A percentile compares a stretch with the other conserved stretches of the same genome.
phyloP scores from a whole-genome alignment of 2,888 invertebrate genomes.

The Liposcelis brunnea region DNA sequence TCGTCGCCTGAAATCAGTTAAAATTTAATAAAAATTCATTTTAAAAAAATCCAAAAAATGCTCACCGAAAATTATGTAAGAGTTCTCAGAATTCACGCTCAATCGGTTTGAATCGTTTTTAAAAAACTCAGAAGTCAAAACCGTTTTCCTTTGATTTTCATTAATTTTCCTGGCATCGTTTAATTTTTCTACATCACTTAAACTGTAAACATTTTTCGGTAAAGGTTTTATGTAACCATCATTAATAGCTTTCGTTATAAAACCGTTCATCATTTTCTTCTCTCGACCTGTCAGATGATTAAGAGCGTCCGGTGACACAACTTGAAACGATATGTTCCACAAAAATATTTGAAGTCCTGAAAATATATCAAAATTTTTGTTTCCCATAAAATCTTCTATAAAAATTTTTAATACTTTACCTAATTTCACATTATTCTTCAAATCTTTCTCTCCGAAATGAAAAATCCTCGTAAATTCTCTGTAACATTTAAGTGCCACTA shows the following conservation, averaged over 20 bases:
- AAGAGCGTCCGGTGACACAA: constrained; percentile 37
- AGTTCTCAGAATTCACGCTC: constrained; percentile 29
- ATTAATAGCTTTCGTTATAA: constrained; percentile 32
- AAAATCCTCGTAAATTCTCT: constrained; percentile 37
- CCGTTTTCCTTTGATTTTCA: too few relatives aligned
- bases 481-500: constrained; percentile 34
- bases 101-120: constrained; percentile 20
- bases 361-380: constrained; percentile 10
- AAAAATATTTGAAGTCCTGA: constrained; percentile 38
- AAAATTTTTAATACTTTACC: constrained; percentile 23
- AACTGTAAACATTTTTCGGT: constrained; percentile 24
- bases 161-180: neutral
- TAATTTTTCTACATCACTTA: constrained; percentile 11
- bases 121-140: neutral
- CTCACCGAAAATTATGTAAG: constrained; percentile 29
- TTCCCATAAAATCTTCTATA: too few relatives aligned
- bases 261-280: constrained; percentile 30
- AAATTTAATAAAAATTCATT: constrained; percentile 18
- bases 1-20: constrained; percentile 17
- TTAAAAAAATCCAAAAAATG: too few relatives aligned
- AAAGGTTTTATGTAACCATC: constrained; percentile 37
- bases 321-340: constrained; percentile 38
- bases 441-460: constrained; percentile 41
- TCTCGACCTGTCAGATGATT: constrained; percentile 30
- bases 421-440: constrained; percentile 34